These are phyloP conservation scores for Cataglyphis livida DNA, from an alignment of 2,888 invertebrate genomes.

Conservation along the genomic window DNA sequence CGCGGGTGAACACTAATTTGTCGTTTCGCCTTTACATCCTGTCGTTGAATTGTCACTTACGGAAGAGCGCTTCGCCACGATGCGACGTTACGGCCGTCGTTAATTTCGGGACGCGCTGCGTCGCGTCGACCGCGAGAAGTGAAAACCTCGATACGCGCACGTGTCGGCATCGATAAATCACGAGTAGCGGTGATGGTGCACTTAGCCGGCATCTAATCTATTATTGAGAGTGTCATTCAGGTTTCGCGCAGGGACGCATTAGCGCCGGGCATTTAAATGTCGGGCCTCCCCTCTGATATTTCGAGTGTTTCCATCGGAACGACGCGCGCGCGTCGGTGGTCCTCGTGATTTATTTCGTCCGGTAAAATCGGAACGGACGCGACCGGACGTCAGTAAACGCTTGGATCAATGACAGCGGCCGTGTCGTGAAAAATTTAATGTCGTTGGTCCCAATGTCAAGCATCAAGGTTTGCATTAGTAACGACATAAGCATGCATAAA, in stretches of 20 bases:
- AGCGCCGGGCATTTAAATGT: conserved; percentile 76
- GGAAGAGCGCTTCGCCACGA: conserved; percentile 25
- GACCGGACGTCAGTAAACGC: conserved; percentile 33
- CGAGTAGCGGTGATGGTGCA: conserved; percentile 76
- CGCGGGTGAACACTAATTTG: background rate
- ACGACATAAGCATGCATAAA: background rate
- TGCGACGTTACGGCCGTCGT: conserved; percentile 45
- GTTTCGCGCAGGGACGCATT: conserved; percentile 74
- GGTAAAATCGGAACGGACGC: conserved; percentile 73
- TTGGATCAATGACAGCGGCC: conserved; percentile 7
- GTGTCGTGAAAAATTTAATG: conserved; percentile 38
- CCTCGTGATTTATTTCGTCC: conserved; percentile 71
- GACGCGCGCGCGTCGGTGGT: conserved; percentile 57
- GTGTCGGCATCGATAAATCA: conserved; percentile 82
- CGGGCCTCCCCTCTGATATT: conserved; percentile 67
- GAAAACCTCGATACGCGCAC: conserved; percentile 80
- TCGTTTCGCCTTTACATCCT: background rate
- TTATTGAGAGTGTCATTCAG: conserved; percentile 83
- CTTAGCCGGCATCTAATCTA: conserved; percentile 84
- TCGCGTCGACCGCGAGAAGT: conserved; percentile 69
- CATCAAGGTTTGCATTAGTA: background rate
- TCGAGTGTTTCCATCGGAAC: conserved; percentile 65
- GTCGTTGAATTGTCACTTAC: conserved; percentile 33
- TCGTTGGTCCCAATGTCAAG: background rate
- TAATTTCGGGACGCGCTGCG: conserved; percentile 40